These are phyloP conservation scores for Hydrozoanthus tunicans DNA, from an alignment of 64 coral and sea anemone genomes.

Conservation along the genomic window DNA sequence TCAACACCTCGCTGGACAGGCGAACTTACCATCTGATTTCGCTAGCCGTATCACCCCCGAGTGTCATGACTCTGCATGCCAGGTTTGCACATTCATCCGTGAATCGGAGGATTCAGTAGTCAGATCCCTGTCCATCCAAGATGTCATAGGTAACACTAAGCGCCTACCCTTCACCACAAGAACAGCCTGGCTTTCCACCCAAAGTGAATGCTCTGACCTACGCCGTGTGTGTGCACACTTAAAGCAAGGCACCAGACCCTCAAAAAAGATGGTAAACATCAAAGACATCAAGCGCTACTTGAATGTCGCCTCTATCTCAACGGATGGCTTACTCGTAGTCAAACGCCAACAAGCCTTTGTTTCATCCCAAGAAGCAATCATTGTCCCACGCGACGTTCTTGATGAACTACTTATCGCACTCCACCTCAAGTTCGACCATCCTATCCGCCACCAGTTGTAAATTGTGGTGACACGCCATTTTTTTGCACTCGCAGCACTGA, in stretches of 20 bases:
- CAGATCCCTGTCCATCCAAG: too few species aligned
- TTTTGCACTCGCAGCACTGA: conserved; percentile 11
- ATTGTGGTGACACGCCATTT: conserved; percentile 17
- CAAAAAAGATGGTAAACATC: background rate
- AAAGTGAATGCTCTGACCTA: background rate
- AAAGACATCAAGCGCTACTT: too few species aligned
- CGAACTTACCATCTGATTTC: background rate
- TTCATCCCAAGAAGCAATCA: background rate
- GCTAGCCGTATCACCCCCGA: background rate
- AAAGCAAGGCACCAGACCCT: background rate
- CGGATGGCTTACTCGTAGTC: too few species aligned
- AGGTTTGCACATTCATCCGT: background rate
- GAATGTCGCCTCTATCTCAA: too few species aligned
- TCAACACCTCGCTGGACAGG: background rate
- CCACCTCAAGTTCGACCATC: background rate
- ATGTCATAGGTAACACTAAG: too few species aligned
- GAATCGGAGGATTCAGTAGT: too few species aligned
- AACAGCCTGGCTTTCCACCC: too few species aligned
- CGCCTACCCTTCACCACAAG: too few species aligned
- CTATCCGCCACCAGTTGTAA: background rate
- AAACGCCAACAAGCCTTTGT: too few species aligned
- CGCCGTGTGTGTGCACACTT: background rate
- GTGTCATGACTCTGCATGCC: background rate
- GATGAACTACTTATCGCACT: background rate
- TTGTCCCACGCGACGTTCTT: background rate